Percentiles rank a stretch among this genome's conserved stretches.
phyloP scores from a whole-genome alignment of 2,888 invertebrate species.

The Mythimna pallens region DNA sequence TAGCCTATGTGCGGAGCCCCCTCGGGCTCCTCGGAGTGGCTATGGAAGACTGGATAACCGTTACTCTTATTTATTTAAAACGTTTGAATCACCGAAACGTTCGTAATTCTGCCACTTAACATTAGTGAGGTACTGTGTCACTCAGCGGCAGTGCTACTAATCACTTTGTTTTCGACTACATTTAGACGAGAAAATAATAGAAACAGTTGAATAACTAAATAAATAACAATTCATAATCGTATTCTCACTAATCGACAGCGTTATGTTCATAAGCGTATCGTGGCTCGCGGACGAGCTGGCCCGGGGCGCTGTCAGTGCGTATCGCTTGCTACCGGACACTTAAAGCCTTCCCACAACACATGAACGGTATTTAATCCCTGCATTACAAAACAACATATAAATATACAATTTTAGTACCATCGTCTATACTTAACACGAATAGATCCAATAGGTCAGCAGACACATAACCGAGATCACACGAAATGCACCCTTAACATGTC shows the following conservation, averaged over 20 bases:
- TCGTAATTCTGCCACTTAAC: conserved; percentile 71
- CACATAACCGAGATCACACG: conserved; percentile 64
- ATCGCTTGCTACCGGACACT: conserved; percentile 57
- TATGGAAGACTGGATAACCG: conserved; percentile 83
- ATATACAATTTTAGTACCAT: conserved; percentile 68
- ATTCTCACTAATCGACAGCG: conserved; percentile 65
- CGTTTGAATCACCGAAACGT: conserved; percentile 59
- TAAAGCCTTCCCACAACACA: conserved; percentile 76
- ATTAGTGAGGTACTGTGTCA: conserved; percentile 74
- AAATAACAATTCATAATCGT: conserved; percentile 69
- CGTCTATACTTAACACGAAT: conserved; percentile 63
- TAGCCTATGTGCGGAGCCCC: conserved; percentile 62
- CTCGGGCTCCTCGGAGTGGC: conserved; percentile 58
- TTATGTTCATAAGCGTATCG: conserved; percentile 68
- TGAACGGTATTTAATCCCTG: conserved; percentile 71
- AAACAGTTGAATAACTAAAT: conserved; percentile 70
- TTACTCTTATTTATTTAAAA: conserved; percentile 64
- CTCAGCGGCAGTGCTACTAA: conserved; percentile 72
- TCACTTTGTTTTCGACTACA: conserved; percentile 48
- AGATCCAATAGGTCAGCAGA: conserved; percentile 52
- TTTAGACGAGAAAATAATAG: conserved; percentile 57
- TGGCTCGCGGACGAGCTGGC: conserved; percentile 29
- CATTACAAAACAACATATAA: conserved; percentile 69
- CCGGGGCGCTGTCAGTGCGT: conserved; percentile 29
- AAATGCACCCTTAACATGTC: conserved; percentile 60